These are phyloP conservation scores for Mus spicilegus DNA, from an alignment of 2,113 vertebrate species.

Conservation along the genomic window DNA sequence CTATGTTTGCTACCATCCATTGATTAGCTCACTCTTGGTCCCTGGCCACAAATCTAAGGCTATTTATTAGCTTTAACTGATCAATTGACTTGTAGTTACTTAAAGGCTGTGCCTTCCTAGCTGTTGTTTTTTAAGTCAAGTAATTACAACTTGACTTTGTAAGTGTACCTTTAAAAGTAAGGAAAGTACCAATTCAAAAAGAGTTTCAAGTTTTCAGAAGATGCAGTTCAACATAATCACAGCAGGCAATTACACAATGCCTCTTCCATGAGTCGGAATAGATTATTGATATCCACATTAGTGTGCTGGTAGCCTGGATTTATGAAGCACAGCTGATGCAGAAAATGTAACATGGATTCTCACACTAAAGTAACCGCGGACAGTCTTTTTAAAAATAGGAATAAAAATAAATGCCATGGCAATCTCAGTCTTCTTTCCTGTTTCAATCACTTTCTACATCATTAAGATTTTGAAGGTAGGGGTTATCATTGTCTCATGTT, in stretches of 20 bases:
- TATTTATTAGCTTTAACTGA: constrained; percentile 60
- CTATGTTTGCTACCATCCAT: constrained; percentile 19
- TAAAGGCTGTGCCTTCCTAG: constrained; percentile 19
- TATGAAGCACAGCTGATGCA: not conserved
- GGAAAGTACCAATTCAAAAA: not conserved
- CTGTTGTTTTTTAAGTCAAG: constrained; percentile 47
- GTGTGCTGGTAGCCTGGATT: not conserved
- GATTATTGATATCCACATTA: constrained; percentile 59
- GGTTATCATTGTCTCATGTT: constrained; percentile 51
- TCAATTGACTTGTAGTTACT: constrained; percentile 45
- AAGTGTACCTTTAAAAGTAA: constrained; percentile 16
- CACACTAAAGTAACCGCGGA: not conserved
- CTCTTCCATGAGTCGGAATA: constrained; percentile 45
- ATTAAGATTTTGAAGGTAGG: constrained; percentile 61
- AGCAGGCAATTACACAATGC: constrained; percentile 55
- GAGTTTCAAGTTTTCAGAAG: constrained; percentile 43
- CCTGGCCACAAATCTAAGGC: not conserved
- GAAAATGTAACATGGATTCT: constrained; percentile 38
- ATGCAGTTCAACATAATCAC: constrained; percentile 63
- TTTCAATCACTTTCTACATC: constrained; percentile 55
- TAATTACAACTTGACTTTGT: constrained; percentile 59
- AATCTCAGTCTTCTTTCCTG: constrained; percentile 39
- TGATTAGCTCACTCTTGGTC: constrained; percentile 49
- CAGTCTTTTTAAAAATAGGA: constrained; percentile 55
- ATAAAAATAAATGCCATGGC: not conserved